Evolutionary conservation across 2,113 vertebrate genomes (phyloP).

Genomic region (Dendropsophus ebraccatus): DNA sequence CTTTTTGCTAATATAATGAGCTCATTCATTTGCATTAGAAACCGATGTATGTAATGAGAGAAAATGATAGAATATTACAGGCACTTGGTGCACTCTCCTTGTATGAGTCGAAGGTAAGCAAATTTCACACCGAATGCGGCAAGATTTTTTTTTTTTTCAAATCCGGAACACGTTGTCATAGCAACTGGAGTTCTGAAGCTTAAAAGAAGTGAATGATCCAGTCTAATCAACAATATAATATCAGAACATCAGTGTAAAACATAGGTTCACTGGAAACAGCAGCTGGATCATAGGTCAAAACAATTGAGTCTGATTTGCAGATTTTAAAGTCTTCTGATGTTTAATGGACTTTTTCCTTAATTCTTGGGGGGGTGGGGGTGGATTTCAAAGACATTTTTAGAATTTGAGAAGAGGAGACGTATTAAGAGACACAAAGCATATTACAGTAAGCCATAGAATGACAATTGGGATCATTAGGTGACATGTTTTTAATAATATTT

Average conservation of each 20-base stretch:
- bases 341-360: no score
- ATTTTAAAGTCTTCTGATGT: background rate
- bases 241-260: background rate
- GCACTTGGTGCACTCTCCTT: background rate
- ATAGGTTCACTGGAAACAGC: background rate
- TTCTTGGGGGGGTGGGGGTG: no score
- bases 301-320: background rate
- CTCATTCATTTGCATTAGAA: background rate
- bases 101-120: conserved; percentile 23
- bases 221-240: conserved; percentile 32
- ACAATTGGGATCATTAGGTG: no score
- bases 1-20: background rate
- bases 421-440: no score
- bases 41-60: background rate
- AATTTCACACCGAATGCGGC: conserved; percentile 32
- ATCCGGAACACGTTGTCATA: conserved; percentile 28
- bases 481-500: no score
- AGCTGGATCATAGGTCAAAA: background rate
- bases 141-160: conserved; percentile 30
- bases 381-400: no score
- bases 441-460: no score
- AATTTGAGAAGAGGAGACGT: no score
- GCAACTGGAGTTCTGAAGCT: conserved; percentile 30
- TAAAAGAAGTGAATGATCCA: background rate
- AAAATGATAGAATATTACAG: background rate